A percentile compares a stretch with the other conserved stretches of the same genome.
These are phyloP conservation scores for Cheilosia vernalis DNA, from an alignment of 2,888 invertebrate genomes.

Conservation along the genomic window DNA sequence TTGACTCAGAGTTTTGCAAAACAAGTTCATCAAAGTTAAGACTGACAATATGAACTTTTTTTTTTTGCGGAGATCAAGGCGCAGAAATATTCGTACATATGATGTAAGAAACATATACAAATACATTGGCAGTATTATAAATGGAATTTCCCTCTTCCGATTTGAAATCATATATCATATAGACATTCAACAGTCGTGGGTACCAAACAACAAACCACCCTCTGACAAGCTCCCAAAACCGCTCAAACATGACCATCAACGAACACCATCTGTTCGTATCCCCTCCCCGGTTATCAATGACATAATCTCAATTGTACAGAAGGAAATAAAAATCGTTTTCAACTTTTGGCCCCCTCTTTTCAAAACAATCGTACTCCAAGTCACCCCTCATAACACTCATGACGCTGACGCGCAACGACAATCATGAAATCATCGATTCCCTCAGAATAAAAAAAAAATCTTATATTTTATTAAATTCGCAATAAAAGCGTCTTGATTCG, in stretches of 20 bases:
- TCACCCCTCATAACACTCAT: constrained; percentile 69
- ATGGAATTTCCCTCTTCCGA: no score
- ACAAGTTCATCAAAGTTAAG: no score
- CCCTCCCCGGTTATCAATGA: background rate
- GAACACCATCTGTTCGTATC: constrained; percentile 46
- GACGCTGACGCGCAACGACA: constrained; percentile 29
- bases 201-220: background rate
- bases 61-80: no score
- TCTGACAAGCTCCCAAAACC: background rate
- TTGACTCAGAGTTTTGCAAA: no score
- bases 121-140: no score
- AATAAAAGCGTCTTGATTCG: constrained; percentile 74
- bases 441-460: constrained; percentile 37
- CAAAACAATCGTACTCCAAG: constrained; percentile 62
- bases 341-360: constrained; percentile 52
- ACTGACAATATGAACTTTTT: no score
- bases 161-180: no score
- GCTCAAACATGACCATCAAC: constrained; percentile 6
- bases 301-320: constrained; percentile 22
- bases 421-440: constrained; percentile 60
- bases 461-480: constrained; percentile 74
- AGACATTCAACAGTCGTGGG: background rate
- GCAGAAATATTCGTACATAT: no score
- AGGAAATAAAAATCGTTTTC: constrained; percentile 53
- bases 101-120: no score